phyloP scores from a whole-genome alignment of 2,113 vertebrate genomes.

The Fulica atra region DNA sequence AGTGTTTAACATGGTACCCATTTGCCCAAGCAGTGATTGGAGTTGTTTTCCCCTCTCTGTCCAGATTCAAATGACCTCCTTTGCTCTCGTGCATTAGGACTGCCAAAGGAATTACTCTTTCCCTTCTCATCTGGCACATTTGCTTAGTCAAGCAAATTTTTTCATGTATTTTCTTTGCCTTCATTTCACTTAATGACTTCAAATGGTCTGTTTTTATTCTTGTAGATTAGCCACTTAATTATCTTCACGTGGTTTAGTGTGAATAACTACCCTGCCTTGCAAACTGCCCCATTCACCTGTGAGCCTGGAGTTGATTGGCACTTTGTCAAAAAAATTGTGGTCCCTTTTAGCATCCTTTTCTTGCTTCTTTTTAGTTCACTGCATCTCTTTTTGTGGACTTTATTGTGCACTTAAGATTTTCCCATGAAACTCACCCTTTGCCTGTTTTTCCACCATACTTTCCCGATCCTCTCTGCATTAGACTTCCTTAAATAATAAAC shows the following conservation, averaged over 20 bases:
- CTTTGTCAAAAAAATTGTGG: neutral
- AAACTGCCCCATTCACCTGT: rapidly evolving
- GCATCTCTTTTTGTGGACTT: neutral
- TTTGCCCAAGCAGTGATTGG: neutral
- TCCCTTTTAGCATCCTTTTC: neutral
- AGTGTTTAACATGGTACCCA: neutral
- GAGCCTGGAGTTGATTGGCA: rapidly evolving
- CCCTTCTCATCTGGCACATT: neutral
- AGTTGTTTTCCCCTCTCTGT: neutral
- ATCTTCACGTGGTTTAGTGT: neutral
- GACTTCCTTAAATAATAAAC: neutral
- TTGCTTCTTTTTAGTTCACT: neutral
- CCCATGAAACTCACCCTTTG: neutral
- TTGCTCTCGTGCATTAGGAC: neutral
- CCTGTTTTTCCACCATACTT: neutral
- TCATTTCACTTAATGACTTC: neutral
- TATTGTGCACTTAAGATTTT: neutral
- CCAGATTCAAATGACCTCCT: neutral
- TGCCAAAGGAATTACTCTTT: neutral
- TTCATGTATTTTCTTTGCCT: neutral
- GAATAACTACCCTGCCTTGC: neutral
- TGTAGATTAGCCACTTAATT: neutral
- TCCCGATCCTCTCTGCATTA: neutral
- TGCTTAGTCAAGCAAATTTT: neutral
- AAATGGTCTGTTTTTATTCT: neutral